Base-by-base conservation (phyloP, 2,113 vertebrate genomes). In the Bettongia penicillata region DNA sequence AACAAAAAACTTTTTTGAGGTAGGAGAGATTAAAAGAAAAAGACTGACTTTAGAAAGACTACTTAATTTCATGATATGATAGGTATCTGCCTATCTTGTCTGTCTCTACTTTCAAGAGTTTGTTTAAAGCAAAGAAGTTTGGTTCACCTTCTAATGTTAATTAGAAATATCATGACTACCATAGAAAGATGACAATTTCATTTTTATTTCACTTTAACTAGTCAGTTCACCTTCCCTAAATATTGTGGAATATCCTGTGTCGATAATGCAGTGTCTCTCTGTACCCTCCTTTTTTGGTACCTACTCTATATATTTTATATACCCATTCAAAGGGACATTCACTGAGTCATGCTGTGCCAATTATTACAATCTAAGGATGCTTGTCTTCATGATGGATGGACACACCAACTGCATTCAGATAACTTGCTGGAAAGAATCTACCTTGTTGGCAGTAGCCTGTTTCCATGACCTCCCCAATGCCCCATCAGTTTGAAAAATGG, bases 341-440 rank as follows among this genome's bases (percentile, higher is more conserved):
- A 94, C 95, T 96, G 50, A 94, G 12, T 47, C 43, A 0, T 8
- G 0, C 0, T 51, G 93, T 7, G 1, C 51, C 0, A 0, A 28
- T 26, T 57, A 51, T 28, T 25, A 43, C 22, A 91, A 0, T 92
- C 5, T 84, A 93, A 89, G 47, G 89, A 37, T 49, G 90, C 0
- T 37, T 51, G 23, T 49, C 61, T 93, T 97, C 84, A 55, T 97
- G 55, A 93, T 28, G 95, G 90, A 91, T 97, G 95, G 0, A 8
- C 91, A 95, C 55, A 77, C 48, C 96, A 95, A 97, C 96, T 93
- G 50, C 12, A 16, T 55, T 97, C 92, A 55, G 77, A 94, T 93
- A 96, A 94, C 0, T 12, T 95, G 4, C 24, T 96, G 93, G 96
- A 92, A 97, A 95, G n/a, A 91, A 53, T 95, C 43, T 97, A 91